A percentile compares a stretch with the other conserved stretches of the same genome.
phyloP scores from a whole-genome alignment of 2,888 invertebrate species.

The Leptothorax acervorum region DNA sequence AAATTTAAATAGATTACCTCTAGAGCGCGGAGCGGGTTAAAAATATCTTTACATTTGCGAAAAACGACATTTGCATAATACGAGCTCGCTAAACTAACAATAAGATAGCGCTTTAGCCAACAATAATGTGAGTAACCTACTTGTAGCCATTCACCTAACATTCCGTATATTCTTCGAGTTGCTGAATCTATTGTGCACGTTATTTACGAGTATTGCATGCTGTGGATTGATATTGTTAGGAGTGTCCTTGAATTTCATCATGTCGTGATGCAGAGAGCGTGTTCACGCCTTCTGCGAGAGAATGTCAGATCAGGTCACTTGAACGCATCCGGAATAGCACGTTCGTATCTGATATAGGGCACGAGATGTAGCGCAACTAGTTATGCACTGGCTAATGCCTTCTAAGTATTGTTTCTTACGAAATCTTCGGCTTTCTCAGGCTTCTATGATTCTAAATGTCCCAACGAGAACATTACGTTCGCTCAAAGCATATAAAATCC shows the following conservation, averaged over 20 bases:
- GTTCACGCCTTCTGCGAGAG: constrained; percentile 7
- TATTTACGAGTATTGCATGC: not conserved
- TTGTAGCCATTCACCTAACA: not conserved
- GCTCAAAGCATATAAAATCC: not conserved
- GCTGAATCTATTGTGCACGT: not conserved
- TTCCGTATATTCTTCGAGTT: not conserved
- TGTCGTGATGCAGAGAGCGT: not conserved
- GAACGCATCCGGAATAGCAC: constrained; percentile 27
- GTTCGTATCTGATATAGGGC: not conserved
- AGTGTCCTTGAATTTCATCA: constrained; percentile 20
- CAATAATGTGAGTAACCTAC: not conserved
- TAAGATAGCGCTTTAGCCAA: not conserved
- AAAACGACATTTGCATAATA: not conserved
- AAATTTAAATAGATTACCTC: not conserved
- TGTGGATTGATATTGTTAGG: not conserved
- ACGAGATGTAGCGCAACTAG: not conserved
- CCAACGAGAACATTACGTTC: constrained; percentile 20
- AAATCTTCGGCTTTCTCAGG: not conserved
- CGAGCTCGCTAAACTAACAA: not conserved
- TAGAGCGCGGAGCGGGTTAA: not conserved
- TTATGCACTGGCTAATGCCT: not conserved
- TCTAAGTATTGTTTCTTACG: not conserved
- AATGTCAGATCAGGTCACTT: constrained; percentile 23
- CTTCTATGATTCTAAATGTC: not conserved
- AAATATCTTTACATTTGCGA: constrained; percentile 3